phyloP scores from a whole-genome alignment of 2,797 vertebrate genomes.

The Pangasius larnaudii region DNA sequence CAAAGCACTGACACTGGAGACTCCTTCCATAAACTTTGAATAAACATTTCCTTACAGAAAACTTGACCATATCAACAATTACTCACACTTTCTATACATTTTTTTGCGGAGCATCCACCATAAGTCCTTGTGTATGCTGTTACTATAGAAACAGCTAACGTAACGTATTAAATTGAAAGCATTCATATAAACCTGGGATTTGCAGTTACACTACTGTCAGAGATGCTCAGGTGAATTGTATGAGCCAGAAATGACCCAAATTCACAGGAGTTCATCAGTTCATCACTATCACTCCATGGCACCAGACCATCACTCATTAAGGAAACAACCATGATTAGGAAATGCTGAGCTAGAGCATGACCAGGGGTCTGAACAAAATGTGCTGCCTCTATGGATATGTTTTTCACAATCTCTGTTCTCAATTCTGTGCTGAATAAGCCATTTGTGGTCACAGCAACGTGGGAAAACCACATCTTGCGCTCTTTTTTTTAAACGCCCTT shows the following conservation, averaged over 20 bases:
- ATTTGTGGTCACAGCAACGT: not conserved
- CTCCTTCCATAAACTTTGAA: not conserved
- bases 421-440: not conserved
- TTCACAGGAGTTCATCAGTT: not conserved
- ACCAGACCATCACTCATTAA: not conserved
- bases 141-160: not conserved
- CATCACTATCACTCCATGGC: not conserved
- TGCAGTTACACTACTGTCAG: not conserved
- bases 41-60: not conserved
- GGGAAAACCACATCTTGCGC: slow-evolving; percentile 3
- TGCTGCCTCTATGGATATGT: not conserved
- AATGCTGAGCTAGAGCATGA: not conserved
- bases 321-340: not conserved
- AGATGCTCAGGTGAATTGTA: not conserved
- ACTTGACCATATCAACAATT: not conserved
- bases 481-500: not conserved
- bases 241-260: not conserved
- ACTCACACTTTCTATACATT: not conserved
- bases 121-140: not conserved
- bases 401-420: not conserved
- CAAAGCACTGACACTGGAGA: not conserved
- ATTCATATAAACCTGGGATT: not conserved
- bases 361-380: not conserved
- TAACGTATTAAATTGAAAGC: not conserved
- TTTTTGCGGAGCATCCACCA: not conserved